Evolutionary conservation across 2,113 vertebrate genomes (phyloP).

Genomic region (Ranitomeya variabilis): DNA sequence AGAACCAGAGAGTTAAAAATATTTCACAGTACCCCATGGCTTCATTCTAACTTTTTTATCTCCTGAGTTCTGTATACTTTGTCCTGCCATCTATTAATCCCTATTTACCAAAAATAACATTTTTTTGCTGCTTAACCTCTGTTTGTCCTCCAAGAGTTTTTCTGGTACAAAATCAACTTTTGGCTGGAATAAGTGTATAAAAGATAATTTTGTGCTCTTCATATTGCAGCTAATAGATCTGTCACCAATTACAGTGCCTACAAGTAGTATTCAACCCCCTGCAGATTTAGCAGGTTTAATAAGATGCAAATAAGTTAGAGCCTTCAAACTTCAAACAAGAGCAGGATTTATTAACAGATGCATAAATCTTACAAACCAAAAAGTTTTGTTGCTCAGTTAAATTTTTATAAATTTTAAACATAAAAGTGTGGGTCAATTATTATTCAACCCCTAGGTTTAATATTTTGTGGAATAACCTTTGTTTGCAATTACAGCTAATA

Average conservation of each 20-base stretch:
- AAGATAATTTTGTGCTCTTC: slow-evolving; percentile 53
- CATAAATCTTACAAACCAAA: no score
- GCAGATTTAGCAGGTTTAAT: no score
- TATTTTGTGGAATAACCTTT: no score
- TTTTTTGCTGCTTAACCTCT: slow-evolving; percentile 62
- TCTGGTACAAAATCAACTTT: slow-evolving; percentile 32
- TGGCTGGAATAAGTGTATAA: slow-evolving; percentile 49
- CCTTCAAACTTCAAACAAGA: no score
- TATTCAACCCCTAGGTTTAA: no score
- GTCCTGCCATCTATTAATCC: not conserved
- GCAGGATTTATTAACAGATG: no score
- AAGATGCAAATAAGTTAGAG: no score
- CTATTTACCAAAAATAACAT: slow-evolving; percentile 59
- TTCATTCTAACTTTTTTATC: not conserved
- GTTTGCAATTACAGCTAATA: no score
- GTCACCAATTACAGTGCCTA: slow-evolving; percentile 68
- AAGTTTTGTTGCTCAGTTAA: no score
- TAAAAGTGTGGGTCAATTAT: no score
- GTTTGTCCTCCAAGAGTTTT: slow-evolving; percentile 61
- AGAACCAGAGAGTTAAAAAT: not conserved
- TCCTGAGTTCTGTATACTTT: not conserved
- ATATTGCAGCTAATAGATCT: slow-evolving; percentile 64
- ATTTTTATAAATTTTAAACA: no score
- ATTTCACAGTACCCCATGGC: not conserved
- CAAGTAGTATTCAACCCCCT: no score